Evolutionary conservation across 1,140 invertebrate species (phyloP).

Genomic region (Maniola jurtina): DNA sequence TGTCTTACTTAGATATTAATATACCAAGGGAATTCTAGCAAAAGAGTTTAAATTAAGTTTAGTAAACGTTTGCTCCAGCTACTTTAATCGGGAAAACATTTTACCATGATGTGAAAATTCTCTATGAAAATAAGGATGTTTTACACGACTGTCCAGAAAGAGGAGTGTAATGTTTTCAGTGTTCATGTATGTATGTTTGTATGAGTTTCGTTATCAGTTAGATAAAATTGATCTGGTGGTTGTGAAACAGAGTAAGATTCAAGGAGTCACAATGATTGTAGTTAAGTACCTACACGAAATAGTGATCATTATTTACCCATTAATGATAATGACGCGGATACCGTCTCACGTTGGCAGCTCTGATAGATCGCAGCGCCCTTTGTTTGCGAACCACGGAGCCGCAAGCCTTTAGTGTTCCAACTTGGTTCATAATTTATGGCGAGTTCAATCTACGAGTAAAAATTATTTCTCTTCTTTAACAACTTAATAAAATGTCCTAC

Average conservation of each 20-base stretch:
- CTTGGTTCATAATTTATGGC: slow-evolving; percentile 10
- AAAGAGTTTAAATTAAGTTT: not conserved
- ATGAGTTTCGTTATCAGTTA: too few species aligned
- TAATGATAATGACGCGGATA: slow-evolving; percentile 8
- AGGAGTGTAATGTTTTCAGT: too few species aligned
- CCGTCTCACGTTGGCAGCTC: slow-evolving; percentile 18
- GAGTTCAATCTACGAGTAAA: not conserved
- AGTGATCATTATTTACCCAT: not conserved
- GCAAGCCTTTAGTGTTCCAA: slow-evolving; percentile 10
- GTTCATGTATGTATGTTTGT: too few species aligned
- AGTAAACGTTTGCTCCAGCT: not conserved
- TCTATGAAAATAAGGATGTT: too few species aligned
- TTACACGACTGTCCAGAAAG: too few species aligned
- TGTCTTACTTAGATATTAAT: not conserved
- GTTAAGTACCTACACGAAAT: not conserved
- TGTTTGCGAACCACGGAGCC: slow-evolving; percentile 15
- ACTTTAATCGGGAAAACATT: not conserved
- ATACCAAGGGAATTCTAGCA: not conserved
- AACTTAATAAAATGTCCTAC: too few species aligned
- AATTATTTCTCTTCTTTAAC: not conserved
- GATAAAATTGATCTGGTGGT: too few species aligned
- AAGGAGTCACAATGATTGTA: too few species aligned
- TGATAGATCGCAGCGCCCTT: slow-evolving; percentile 23
- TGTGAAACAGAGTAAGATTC: too few species aligned
- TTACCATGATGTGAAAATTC: not conserved